Evolutionary conservation across 2,797 vertebrate species (phyloP).

Genomic region (Lepilemur ruficaudatus): DNA sequence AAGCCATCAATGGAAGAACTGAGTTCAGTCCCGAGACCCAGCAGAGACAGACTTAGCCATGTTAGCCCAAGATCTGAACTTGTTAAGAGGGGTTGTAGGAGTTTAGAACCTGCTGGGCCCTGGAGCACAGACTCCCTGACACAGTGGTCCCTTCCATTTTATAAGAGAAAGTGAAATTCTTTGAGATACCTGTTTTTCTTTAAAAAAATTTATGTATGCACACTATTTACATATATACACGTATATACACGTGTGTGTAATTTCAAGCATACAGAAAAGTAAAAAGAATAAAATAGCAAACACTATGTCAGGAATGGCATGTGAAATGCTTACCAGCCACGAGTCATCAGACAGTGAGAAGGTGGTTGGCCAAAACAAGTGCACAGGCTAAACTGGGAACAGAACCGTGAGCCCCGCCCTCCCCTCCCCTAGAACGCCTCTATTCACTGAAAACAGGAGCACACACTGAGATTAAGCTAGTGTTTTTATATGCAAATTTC

Average conservation of each 20-base stretch:
- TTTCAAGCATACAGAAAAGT: background rate
- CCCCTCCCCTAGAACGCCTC: background rate
- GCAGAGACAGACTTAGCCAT: background rate
- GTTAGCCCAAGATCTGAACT: background rate
- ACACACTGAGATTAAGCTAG: background rate
- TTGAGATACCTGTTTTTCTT: background rate
- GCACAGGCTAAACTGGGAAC: background rate
- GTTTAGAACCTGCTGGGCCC: background rate
- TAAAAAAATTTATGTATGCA: background rate
- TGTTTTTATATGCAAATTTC: background rate
- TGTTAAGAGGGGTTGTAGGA: background rate
- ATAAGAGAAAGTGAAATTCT: background rate
- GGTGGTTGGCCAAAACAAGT: background rate
- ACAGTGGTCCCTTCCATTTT: background rate
- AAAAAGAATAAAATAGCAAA: constrained; percentile 17
- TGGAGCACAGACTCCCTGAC: background rate
- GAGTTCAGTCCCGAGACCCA: background rate
- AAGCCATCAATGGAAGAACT: background rate
- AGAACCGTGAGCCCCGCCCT: background rate
- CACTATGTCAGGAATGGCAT: background rate
- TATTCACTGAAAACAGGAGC: background rate
- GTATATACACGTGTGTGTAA: background rate
- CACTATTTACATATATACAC: background rate
- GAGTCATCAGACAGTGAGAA: background rate
- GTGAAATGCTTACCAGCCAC: background rate